Evolutionary conservation across 2,888 invertebrate genomes (phyloP).

Genomic region (Lamellibrachia columna): DNA sequence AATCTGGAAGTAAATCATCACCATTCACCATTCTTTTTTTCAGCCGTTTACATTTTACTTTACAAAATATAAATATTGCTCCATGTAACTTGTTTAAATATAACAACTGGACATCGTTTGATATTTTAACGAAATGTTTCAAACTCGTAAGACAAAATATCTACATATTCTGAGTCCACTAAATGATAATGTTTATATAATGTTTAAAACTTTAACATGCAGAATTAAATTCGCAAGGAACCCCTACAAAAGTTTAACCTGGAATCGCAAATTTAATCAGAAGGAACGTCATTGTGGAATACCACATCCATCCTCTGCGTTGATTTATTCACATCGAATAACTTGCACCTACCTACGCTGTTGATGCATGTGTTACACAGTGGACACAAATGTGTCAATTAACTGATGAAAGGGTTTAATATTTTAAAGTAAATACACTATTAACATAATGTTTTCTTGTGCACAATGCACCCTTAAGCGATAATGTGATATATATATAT

Average conservation of each 20-base stretch:
- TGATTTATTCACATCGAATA: no score
- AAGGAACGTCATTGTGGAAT: background rate
- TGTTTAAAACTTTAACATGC: background rate
- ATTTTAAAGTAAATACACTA: background rate
- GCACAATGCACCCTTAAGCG: background rate
- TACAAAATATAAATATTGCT: background rate
- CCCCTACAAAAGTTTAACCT: background rate
- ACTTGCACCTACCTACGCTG: no score
- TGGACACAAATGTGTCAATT: background rate
- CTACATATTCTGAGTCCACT: background rate
- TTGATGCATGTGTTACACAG: no score
- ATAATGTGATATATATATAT: background rate
- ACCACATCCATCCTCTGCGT: background rate
- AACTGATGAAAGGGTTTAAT: background rate
- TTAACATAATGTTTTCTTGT: background rate
- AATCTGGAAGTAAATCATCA: background rate
- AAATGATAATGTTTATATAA: background rate
- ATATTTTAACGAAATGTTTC: background rate
- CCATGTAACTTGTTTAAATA: background rate
- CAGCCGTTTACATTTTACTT: no score
- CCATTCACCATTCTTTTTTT: no score
- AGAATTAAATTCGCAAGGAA: background rate
- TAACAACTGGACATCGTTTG: background rate
- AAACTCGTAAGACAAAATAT: background rate
- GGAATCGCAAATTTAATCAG: background rate